Conservation (phyloP, 2,888 invertebrate genomes). For the Drosophila cyrtoloma region DNA sequence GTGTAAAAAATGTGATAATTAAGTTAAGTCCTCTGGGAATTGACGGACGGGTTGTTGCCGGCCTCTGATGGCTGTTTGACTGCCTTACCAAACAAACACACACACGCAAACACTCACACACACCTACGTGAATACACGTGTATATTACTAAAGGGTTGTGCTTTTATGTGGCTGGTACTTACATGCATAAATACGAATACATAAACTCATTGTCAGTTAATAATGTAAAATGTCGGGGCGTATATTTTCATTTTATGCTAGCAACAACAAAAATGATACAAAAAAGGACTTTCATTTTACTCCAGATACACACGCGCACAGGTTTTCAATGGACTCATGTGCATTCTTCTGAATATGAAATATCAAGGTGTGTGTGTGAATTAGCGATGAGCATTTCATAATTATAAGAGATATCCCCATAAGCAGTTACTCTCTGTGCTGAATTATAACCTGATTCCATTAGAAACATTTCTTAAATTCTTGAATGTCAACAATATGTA, state of each 20-base stretch:
- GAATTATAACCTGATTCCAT: background rate
- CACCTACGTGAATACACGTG: background rate
- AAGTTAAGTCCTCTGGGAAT: slow-evolving; percentile 78
- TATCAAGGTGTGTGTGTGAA: slow-evolving; percentile 4
- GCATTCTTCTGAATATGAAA: slow-evolving; percentile 15
- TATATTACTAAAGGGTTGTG: slow-evolving; percentile 12
- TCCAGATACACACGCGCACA: slow-evolving; percentile 37
- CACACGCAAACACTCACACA: background rate
- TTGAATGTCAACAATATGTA: background rate
- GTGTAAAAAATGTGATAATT: slow-evolving; percentile 81
- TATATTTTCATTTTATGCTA: slow-evolving; percentile 49
- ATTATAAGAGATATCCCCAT: background rate
- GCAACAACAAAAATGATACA: slow-evolving; percentile 32
- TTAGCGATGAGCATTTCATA: slow-evolving; percentile 39
- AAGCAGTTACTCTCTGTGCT: background rate
- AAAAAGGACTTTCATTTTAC: slow-evolving; percentile 62
- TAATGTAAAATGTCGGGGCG: slow-evolving; percentile 72
- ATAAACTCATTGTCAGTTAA: slow-evolving; percentile 75
- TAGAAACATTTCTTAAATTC: background rate
- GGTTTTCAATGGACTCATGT: slow-evolving; percentile 48
- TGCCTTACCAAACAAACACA: slow-evolving; percentile 19
- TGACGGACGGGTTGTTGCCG: slow-evolving; percentile 24
- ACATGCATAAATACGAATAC: slow-evolving; percentile 40
- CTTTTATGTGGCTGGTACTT: slow-evolving; percentile 30
- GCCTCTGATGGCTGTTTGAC: slow-evolving; percentile 34